Conservation (phyloP, 2,888 invertebrate species). For the Parnassius mnemosyne region DNA sequence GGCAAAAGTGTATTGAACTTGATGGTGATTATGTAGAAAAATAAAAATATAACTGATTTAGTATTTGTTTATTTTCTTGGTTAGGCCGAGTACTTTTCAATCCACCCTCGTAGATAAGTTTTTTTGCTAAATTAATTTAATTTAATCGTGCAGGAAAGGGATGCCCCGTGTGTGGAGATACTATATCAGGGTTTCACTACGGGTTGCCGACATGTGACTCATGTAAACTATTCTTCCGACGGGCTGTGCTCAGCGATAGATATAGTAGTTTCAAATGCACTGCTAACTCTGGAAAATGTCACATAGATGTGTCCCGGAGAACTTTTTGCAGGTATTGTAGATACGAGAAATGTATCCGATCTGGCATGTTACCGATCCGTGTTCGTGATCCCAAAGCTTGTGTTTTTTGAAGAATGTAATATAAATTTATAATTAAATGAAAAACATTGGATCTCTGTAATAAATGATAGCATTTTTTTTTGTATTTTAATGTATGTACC, state of each 20-base stretch:
- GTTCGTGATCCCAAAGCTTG: constrained; percentile 32
- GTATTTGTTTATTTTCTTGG: too few relatives aligned
- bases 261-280: constrained; percentile 2
- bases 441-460: too few relatives aligned
- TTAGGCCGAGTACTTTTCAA: too few relatives aligned
- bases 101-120: too few relatives aligned
- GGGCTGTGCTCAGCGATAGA: constrained; percentile 38
- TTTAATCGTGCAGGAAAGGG: not conserved
- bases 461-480: too few relatives aligned
- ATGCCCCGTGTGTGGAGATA: constrained; percentile 53
- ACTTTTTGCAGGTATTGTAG: constrained; percentile 49
- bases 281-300: constrained; percentile 31
- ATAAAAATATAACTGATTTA: too few relatives aligned
- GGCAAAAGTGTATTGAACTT: too few relatives aligned
- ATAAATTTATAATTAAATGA: too few relatives aligned
- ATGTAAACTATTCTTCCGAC: constrained; percentile 58
- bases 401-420: too few relatives aligned
- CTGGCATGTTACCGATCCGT: constrained; percentile 45
- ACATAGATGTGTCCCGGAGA: constrained; percentile 41
- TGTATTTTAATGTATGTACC: too few relatives aligned
- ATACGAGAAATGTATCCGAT: constrained; percentile 44
- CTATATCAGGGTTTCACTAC: constrained; percentile 48
- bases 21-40: too few relatives aligned
- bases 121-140: not conserved
- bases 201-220: constrained; percentile 54